These are phyloP conservation scores for Heliconius hewitsoni DNA, from an alignment of 1,140 invertebrate genomes.

Conservation along the genomic window DNA sequence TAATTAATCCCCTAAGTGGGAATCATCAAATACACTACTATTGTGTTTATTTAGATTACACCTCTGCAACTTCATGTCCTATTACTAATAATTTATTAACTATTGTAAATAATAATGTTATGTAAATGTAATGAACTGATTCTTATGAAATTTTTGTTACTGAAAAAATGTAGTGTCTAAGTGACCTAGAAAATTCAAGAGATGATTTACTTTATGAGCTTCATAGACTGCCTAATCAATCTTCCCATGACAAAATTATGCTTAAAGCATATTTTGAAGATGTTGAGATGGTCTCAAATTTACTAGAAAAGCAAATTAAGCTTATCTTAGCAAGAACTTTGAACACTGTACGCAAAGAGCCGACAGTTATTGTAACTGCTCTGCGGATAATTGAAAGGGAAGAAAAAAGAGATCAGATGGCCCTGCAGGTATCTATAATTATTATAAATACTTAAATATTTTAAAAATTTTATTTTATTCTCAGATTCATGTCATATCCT, in stretches of 20 bases:
- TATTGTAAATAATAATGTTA: too few relatives aligned
- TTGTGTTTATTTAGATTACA: too few relatives aligned
- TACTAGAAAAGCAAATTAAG: slow-evolving; percentile 95
- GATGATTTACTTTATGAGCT: slow-evolving; percentile 97
- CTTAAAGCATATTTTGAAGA: slow-evolving; percentile 98
- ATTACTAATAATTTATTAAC: too few relatives aligned
- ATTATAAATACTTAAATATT: background rate
- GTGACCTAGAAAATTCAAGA: slow-evolving; percentile 97
- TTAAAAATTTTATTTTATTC: background rate
- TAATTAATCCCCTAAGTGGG: too few relatives aligned
- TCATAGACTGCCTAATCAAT: slow-evolving; percentile 95
- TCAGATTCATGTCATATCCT: too few relatives aligned
- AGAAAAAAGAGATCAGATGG: slow-evolving; percentile 93
- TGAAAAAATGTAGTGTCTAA: slow-evolving; percentile 85
- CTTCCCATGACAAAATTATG: slow-evolving; percentile 93
- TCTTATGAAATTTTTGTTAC: background rate
- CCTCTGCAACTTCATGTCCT: too few relatives aligned
- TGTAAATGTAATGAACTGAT: background rate
- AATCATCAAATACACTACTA: too few relatives aligned
- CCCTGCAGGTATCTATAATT: slow-evolving; percentile 81
- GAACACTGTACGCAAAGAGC: slow-evolving; percentile 96
- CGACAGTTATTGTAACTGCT: slow-evolving; percentile 97
- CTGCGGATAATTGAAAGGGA: slow-evolving; percentile 98
- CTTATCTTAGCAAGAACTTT: slow-evolving; percentile 94
- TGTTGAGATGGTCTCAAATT: slow-evolving; percentile 93